phyloP scores from a whole-genome alignment of 2,113 vertebrate genomes.

The Eptesicus fuscus region DNA sequence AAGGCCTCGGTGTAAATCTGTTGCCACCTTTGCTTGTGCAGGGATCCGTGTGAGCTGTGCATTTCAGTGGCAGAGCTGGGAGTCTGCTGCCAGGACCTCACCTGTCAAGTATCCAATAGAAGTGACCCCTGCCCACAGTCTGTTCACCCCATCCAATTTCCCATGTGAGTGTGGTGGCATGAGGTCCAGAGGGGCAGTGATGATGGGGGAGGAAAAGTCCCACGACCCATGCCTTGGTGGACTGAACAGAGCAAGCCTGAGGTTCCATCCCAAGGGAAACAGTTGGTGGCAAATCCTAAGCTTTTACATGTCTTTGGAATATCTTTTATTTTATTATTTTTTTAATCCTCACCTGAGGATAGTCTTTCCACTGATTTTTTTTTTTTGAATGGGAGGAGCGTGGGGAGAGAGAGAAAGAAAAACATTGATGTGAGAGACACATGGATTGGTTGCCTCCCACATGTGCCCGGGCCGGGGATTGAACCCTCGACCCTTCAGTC shows the following conservation, averaged over 20 bases:
- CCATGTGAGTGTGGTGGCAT: neutral
- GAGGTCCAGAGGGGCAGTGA: neutral
- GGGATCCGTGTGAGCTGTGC: rapidly evolving
- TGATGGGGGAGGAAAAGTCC: too few relatives aligned
- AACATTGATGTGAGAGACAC: too few relatives aligned
- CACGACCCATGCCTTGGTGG: neutral
- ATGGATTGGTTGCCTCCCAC: too few relatives aligned
- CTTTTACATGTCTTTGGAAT: neutral
- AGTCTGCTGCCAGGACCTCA: neutral
- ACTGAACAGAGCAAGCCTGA: neutral
- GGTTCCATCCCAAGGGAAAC: neutral
- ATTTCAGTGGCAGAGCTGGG: too few relatives aligned
- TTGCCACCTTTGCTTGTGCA: neutral
- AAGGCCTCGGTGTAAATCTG: rapidly evolving
- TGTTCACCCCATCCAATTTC: neutral
- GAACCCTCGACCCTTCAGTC: too few relatives aligned
- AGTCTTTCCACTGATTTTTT: too few relatives aligned
- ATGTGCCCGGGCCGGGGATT: too few relatives aligned
- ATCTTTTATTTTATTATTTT: neutral
- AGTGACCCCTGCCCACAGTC: neutral
- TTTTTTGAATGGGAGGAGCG: too few relatives aligned
- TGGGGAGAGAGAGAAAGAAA: too few relatives aligned
- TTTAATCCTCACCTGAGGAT: too few relatives aligned
- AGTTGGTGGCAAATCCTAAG: neutral
- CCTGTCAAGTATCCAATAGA: neutral